Evolutionary conservation across 2,888 invertebrate species (phyloP).

Genomic region (Nemotelus pantherinus): DNA sequence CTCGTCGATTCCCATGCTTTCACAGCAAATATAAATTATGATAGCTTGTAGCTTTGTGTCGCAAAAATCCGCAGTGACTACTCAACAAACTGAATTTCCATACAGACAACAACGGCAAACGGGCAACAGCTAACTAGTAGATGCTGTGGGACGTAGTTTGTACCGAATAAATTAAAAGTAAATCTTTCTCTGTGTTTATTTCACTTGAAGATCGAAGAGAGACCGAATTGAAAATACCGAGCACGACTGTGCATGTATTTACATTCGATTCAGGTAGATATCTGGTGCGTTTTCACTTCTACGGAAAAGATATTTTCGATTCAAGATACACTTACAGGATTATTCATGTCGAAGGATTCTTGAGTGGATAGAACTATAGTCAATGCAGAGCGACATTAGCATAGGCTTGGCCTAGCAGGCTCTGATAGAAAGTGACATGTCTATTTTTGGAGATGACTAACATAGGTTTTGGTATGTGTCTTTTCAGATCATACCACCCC

Average conservation of each 20-base stretch:
- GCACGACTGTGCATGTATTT: background rate
- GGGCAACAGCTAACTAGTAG: slow-evolving; percentile 28
- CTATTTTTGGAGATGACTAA: slow-evolving; percentile 43
- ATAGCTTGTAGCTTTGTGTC: background rate
- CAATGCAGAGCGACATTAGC: slow-evolving; percentile 7
- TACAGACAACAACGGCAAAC: background rate
- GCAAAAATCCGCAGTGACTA: slow-evolving; percentile 5
- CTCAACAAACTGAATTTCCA: background rate
- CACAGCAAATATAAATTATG: background rate
- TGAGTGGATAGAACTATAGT: background rate
- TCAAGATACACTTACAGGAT: slow-evolving; percentile 24
- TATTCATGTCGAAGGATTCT: slow-evolving; percentile 8
- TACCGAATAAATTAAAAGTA: background rate
- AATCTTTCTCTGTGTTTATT: no score
- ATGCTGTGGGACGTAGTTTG: slow-evolving; percentile 25
- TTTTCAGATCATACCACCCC: background rate
- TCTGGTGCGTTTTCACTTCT: background rate
- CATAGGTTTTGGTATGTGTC: background rate
- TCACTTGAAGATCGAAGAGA: no score
- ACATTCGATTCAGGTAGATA: background rate
- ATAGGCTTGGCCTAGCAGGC: background rate
- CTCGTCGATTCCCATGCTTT: slow-evolving; percentile 17
- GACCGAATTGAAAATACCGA: no score
- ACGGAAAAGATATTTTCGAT: background rate
- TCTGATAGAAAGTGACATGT: background rate